phyloP scores from a whole-genome alignment of 2,888 invertebrate genomes.

The Physocephala rufipes region DNA sequence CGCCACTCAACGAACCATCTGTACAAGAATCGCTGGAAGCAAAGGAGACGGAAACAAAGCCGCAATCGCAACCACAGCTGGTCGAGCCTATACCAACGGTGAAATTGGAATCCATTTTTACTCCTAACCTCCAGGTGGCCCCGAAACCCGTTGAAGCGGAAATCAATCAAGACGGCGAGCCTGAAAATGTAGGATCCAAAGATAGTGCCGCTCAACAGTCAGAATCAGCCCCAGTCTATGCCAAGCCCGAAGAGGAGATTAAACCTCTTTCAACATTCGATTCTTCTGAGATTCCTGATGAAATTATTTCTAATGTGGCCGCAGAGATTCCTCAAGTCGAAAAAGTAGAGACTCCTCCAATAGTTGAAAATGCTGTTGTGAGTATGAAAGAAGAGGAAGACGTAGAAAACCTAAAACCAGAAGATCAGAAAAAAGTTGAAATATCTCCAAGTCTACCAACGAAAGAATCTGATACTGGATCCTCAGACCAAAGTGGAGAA shows the following conservation, averaged over 20 bases:
- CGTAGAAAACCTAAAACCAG: slow-evolving; percentile 33
- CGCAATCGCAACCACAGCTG: slow-evolving; percentile 40
- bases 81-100: slow-evolving; percentile 52
- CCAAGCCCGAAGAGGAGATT: slow-evolving; percentile 42
- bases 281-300: not conserved
- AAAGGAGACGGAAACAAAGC: slow-evolving; percentile 7
- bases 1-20: slow-evolving; percentile 38
- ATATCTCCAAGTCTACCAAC: slow-evolving; percentile 18
- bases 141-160: not conserved
- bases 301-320: not conserved
- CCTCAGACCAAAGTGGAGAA: too few species aligned
- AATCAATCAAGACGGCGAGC: not conserved
- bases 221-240: slow-evolving; percentile 48
- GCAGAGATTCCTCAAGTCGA: not conserved
- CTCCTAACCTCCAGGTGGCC: not conserved
- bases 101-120: slow-evolving; percentile 52
- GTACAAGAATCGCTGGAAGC: slow-evolving; percentile 38
- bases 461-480: too few species aligned
- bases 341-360: not conserved
- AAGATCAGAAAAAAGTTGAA: slow-evolving; percentile 26
- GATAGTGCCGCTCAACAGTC: slow-evolving; percentile 50
- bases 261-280: too few species aligned
- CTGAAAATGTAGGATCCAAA: not conserved
- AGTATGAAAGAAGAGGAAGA: slow-evolving; percentile 19
- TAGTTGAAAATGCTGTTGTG: not conserved